A percentile compares a stretch with the other conserved stretches of the same genome.
Evolutionary conservation across 2,888 invertebrate genomes (phyloP).

Genomic region (Eustalomyia histrio): DNA sequence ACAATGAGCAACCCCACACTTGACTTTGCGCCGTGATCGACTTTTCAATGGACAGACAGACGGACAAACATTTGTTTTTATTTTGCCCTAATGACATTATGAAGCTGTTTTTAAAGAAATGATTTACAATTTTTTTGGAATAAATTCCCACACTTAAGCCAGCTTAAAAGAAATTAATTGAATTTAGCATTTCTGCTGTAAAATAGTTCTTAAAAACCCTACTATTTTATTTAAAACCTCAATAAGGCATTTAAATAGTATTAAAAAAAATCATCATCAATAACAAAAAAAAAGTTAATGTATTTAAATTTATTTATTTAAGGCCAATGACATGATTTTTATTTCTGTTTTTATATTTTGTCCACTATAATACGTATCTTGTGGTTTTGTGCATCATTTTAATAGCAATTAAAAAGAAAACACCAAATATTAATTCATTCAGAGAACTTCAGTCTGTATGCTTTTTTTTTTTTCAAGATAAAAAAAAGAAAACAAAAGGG

Average conservation of each 20-base stretch:
- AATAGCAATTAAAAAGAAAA: neutral
- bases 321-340: constrained; percentile 53
- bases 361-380: neutral
- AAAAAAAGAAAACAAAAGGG: neutral
- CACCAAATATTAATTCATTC: neutral
- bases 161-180: neutral
- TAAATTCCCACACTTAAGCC: too few relatives aligned
- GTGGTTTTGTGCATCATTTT: neutral
- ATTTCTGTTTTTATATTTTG: neutral
- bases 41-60: too few relatives aligned
- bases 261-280: constrained; percentile 7
- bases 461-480: constrained; percentile 2
- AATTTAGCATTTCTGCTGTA: neutral
- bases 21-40: too few relatives aligned
- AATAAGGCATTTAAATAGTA: neutral
- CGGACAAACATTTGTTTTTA: too few relatives aligned
- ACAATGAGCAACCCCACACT: too few relatives aligned
- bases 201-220: neutral
- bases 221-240: neutral
- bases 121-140: too few relatives aligned
- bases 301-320: constrained; percentile 26
- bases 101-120: too few relatives aligned
- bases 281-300: constrained; percentile 13
- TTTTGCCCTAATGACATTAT: too few relatives aligned
- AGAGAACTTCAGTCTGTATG: neutral